Conservation (phyloP, 1,140 invertebrate genomes). For the Zaprionus nigranus region DNA sequence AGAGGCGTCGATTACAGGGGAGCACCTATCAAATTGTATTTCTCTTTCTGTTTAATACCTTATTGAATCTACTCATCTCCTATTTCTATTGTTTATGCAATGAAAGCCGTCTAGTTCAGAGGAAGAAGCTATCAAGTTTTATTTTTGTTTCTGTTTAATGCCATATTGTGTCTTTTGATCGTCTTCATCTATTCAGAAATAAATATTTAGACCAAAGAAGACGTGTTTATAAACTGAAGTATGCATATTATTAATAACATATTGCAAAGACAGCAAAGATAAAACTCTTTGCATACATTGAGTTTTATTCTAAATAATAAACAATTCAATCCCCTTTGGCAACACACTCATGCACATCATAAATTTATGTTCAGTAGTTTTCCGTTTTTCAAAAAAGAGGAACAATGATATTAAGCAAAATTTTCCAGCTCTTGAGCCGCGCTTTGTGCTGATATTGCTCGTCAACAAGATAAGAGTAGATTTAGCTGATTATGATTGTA, state of each 20-base stretch:
- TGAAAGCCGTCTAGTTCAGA: too few species aligned
- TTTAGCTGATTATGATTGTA: conserved; percentile 50
- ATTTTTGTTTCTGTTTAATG: background rate
- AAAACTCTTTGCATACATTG: background rate
- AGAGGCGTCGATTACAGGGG: background rate
- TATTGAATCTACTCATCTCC: background rate
- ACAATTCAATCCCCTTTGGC: background rate
- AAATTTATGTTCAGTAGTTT: conserved; percentile 44
- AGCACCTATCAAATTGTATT: background rate
- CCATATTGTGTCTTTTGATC: background rate
- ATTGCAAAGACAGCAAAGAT: too few species aligned
- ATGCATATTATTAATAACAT: too few species aligned
- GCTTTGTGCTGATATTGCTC: conserved; percentile 20
- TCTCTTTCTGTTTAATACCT: background rate
- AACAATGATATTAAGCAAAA: conserved; percentile 30
- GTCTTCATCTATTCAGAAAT: background rate
- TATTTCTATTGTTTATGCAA: background rate
- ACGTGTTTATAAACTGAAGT: background rate
- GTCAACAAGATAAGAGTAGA: conserved; percentile 35
- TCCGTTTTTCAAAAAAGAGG: conserved; percentile 28
- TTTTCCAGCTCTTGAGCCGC: conserved; percentile 31
- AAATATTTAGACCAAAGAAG: background rate
- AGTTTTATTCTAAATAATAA: background rate
- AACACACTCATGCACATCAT: background rate
- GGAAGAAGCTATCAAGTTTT: background rate